phyloP scores from a whole-genome alignment of 2,888 invertebrate species.

The Drosophila hamatofila region DNA sequence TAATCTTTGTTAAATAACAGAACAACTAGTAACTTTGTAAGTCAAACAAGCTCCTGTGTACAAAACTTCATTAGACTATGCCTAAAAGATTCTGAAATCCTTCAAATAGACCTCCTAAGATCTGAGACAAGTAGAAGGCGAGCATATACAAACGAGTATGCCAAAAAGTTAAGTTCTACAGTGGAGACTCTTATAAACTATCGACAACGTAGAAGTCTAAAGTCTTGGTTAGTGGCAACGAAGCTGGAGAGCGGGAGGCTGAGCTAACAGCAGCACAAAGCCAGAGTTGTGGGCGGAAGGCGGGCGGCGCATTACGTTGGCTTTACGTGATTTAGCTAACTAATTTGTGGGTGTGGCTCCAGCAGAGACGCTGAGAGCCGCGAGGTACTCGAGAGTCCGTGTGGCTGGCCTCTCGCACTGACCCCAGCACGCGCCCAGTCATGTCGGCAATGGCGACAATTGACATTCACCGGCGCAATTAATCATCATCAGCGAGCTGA shows the following conservation, averaged over 20 bases:
- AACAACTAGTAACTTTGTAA: too few species aligned
- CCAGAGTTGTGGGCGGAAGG: not conserved
- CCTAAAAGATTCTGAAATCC: not conserved
- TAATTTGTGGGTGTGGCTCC: slow-evolving; percentile 61
- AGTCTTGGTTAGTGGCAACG: not conserved
- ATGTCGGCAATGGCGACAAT: slow-evolving; percentile 55
- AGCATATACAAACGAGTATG: too few species aligned
- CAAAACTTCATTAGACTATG: not conserved
- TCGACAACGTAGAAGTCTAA: too few species aligned
- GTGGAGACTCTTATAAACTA: not conserved
- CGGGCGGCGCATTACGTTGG: slow-evolving; percentile 1
- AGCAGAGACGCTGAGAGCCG: not conserved
- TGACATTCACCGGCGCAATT: slow-evolving; percentile 75
- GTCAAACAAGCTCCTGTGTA: too few species aligned
- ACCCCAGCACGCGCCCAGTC: slow-evolving; percentile 53
- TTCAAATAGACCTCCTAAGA: too few species aligned
- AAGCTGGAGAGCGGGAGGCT: not conserved
- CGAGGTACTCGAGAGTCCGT: not conserved
- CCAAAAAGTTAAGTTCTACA: not conserved
- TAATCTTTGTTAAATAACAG: too few species aligned
- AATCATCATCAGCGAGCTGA: slow-evolving; percentile 75
- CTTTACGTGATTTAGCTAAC: slow-evolving; percentile 45
- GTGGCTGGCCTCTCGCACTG: slow-evolving; percentile 27
- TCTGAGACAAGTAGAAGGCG: not conserved
- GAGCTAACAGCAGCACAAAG: not conserved